Conservation (phyloP, 1,140 invertebrate species). For the Dinothrombium tinctorium region DNA sequence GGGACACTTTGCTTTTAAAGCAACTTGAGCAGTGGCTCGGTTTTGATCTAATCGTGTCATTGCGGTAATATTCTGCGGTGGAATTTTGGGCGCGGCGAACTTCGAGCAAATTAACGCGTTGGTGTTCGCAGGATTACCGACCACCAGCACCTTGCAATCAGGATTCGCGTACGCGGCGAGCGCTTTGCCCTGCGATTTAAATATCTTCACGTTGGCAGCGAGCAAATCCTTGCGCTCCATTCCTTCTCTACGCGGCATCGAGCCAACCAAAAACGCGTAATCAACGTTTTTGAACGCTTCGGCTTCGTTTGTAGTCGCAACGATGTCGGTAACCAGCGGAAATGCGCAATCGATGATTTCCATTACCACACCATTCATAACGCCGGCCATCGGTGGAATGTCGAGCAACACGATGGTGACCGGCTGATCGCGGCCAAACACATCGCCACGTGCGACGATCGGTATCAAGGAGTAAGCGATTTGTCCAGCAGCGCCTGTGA, state of each 20-base stretch:
- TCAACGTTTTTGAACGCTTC: conserved; percentile 86
- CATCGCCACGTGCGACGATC: conserved; percentile 79
- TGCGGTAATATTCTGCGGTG: conserved; percentile 84
- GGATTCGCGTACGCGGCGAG: conserved; percentile 79
- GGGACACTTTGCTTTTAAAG: conserved; percentile 26
- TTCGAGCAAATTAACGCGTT: conserved; percentile 90
- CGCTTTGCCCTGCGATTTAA: conserved; percentile 78
- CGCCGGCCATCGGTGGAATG: conserved; percentile 80
- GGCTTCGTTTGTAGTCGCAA: conserved; percentile 61
- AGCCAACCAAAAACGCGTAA: conserved; percentile 90
- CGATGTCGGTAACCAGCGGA: conserved; percentile 55
- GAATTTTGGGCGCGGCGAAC: conserved; percentile 81
- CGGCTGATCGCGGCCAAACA: conserved; percentile 75
- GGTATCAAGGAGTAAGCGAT: conserved; percentile 92
- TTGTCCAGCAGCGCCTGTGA: conserved; percentile 94
- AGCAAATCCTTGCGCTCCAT: conserved; percentile 96
- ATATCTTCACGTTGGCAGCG: conserved; percentile 94
- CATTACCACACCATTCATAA: conserved; percentile 87
- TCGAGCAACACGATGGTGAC: conserved; percentile 77
- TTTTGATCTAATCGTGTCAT: conserved; percentile 98
- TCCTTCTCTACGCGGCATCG: conserved; percentile 92
- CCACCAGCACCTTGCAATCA: conserved; percentile 75
- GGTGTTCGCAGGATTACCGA: conserved; percentile 98
- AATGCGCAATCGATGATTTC: conserved; percentile 88
- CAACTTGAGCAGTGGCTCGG: conserved; percentile 56